Conservation (phyloP, 2,113 vertebrate genomes). For the Burhinus oedicnemus region DNA sequence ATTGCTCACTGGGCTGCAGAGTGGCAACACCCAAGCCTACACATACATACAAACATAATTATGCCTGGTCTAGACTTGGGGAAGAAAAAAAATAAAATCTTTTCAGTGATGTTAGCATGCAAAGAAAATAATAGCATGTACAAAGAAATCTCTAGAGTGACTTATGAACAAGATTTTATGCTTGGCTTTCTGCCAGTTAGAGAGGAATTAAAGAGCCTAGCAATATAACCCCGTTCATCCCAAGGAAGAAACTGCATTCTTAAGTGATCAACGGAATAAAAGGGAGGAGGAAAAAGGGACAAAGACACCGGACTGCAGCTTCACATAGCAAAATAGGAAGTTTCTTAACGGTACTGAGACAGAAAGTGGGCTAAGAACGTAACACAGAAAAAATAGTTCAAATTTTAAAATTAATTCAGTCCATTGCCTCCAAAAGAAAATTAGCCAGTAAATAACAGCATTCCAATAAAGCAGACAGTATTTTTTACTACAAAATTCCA, state of each 20-base stretch:
- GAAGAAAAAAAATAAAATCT: not conserved
- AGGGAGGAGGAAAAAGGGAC: not conserved
- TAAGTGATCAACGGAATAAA: not conserved
- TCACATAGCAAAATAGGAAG: not conserved
- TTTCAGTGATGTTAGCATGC: conserved; percentile 7
- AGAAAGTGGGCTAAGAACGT: not conserved
- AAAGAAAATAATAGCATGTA: conserved; percentile 32
- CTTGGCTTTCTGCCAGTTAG: conserved; percentile 42
- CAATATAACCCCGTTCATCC: not conserved
- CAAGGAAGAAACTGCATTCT: not conserved
- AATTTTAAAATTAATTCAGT: not conserved
- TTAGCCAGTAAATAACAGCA: not conserved
- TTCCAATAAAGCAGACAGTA: not conserved
- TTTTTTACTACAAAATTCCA: not conserved
- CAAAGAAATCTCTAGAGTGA: conserved; percentile 51
- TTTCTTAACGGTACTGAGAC: not conserved
- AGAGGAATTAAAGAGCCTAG: conserved; percentile 36
- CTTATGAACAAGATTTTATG: conserved; percentile 30
- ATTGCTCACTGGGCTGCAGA: not conserved
- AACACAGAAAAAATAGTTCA: not conserved
- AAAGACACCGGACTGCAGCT: not conserved
- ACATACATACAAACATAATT: not conserved
- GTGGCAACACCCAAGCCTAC: conserved; percentile 8
- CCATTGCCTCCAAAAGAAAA: not conserved
- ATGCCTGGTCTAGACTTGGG: conserved; percentile 33